Evolutionary conservation across 2,888 invertebrate genomes (phyloP), one percentile per base, ranked within the genome.

Genomic region (Drosophila falleni): DNA sequence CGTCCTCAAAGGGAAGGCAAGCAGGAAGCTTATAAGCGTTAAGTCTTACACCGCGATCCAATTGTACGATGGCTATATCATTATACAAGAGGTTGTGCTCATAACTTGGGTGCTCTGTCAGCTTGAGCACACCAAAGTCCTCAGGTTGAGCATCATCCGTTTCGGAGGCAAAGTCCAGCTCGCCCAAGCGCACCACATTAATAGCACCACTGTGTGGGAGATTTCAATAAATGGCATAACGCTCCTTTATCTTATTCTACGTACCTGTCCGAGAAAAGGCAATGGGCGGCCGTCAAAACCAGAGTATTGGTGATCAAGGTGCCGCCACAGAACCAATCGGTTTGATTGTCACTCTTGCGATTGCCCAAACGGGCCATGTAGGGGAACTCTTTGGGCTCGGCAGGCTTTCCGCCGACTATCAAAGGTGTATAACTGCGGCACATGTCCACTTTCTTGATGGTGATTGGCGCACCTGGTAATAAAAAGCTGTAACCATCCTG

Each of bases 21-120:
- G 93, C 92, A 0, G 94, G 94, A 54, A 92, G 87, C 31, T 93
- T 92, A 71, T 91, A 93, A 2, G 87, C 90, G 55, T 86, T 91
- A 61, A 93, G 93, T 5, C 71, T 68, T 0, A 93, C 93, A 0
- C 83, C 74, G 0, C 86, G 73, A 8, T 89, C 88, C 51, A 95
- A 77, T 62, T 92, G 89, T 10, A 94, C 79, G 10, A 95, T 81
- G 0, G 93, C 94, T 23, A 95, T 93, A 83, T 95, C 95, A 80
- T 94, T 93, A 79, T 94, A 94, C 19, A 93, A 85, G 0, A 91
- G 81, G 1, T 91, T 87, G 8, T 89, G 8, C 2, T 77, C 84
- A 77, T 93, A 94, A 5, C 85, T 77, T 0, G 93, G 93, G 86
- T 94, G 93, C 35, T 89, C 75, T 3, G 90, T 81, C 10, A 68